Conservation (phyloP, 2,888 invertebrate genomes). For the Oxycera nigricornis region DNA sequence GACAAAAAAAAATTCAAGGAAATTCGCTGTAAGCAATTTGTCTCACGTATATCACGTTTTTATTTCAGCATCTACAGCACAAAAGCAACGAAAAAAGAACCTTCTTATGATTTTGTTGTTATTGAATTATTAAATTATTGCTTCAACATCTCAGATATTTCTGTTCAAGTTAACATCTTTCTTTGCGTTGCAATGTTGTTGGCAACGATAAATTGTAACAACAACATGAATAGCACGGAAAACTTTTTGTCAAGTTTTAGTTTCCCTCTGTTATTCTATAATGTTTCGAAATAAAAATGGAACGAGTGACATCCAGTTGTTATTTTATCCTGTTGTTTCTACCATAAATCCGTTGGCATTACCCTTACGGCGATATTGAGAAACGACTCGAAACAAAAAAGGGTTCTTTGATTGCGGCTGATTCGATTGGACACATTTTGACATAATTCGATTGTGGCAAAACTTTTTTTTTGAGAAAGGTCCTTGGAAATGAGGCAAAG, state of each 20-base stretch:
- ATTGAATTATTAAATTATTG: slow-evolving; percentile 35
- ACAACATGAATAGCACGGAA: no score
- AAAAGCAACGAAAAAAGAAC: neutral
- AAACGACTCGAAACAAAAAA: no score
- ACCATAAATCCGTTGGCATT: no score
- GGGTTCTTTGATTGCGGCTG: slow-evolving; percentile 33
- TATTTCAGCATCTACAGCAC: no score
- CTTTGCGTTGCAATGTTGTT: slow-evolving; percentile 9
- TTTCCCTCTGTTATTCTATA: no score
- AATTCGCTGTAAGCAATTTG: no score
- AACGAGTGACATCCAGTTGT: no score
- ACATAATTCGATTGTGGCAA: slow-evolving; percentile 39
- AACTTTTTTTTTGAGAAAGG: slow-evolving; percentile 40
- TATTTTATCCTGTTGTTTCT: no score
- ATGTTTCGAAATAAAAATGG: no score
- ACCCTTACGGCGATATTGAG: no score
- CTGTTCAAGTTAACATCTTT: slow-evolving; percentile 15
- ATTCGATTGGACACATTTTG: slow-evolving; percentile 41
- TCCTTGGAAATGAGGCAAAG: slow-evolving; percentile 6
- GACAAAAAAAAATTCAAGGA: no score
- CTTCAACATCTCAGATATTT: slow-evolving; percentile 24
- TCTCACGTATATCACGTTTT: no score
- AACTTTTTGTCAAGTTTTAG: neutral
- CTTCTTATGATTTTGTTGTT: neutral
- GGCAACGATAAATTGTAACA: slow-evolving; percentile 4